These are phyloP conservation scores for Falco peregrinus DNA, from an alignment of 2,797 vertebrate genomes.

Conservation along the genomic window DNA sequence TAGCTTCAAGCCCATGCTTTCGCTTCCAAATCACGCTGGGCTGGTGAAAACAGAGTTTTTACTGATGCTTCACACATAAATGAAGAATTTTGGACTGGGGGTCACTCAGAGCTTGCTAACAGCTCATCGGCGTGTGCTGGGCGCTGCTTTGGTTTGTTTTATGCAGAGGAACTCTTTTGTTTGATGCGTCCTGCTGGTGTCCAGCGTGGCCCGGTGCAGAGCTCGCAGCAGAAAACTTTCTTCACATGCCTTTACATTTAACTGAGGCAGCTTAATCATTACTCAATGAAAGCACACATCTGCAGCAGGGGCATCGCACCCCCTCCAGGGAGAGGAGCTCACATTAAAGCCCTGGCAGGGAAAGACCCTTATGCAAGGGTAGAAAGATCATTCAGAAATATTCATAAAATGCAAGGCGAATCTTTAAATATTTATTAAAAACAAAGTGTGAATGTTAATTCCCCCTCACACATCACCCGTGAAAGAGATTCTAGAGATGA, in stretches of 20 bases:
- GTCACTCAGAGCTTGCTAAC: not conserved
- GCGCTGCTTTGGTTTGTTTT: not conserved
- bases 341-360: not conserved
- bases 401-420: not conserved
- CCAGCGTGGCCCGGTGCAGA: not conserved
- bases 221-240: not conserved
- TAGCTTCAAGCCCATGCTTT: not conserved
- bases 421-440: constrained; percentile 39
- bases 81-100: not conserved
- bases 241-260: not conserved
- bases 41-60: not conserved
- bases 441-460: constrained; percentile 17
- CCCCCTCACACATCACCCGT: constrained; percentile 12
- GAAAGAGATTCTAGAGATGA: constrained; percentile 31
- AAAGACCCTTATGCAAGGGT: not conserved
- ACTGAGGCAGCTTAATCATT: not conserved
- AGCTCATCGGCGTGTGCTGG: not conserved
- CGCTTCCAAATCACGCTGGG: not conserved
- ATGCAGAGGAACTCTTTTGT: not conserved
- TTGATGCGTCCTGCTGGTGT: not conserved
- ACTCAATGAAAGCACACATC: not conserved
- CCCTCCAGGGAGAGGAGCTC: not conserved
- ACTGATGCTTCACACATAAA: not conserved
- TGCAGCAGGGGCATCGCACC: not conserved
- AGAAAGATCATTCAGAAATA: constrained; percentile 10